These are phyloP conservation scores for Gopherus flavomarginatus DNA, from an alignment of 2,113 vertebrate species.

Conservation along the genomic window DNA sequence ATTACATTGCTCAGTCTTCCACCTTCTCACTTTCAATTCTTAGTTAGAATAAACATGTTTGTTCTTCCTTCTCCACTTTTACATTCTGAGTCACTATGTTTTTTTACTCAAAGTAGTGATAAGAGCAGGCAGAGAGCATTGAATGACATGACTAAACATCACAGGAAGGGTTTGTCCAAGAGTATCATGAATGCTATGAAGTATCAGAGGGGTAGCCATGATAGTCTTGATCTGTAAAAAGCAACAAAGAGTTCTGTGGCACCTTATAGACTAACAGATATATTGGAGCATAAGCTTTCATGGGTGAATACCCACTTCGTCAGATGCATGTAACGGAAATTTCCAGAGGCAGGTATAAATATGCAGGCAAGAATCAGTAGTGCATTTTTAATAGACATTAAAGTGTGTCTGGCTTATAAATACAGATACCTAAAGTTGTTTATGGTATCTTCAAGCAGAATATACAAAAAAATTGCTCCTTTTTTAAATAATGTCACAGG, in stretches of 20 bases:
- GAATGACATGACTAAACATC: neutral
- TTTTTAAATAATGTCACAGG: neutral
- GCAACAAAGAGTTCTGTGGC: too few relatives aligned
- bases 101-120: neutral
- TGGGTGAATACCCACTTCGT: too few relatives aligned
- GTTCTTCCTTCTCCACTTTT: neutral
- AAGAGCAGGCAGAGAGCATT: neutral
- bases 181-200: neutral
- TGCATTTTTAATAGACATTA: neutral
- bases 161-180: neutral
- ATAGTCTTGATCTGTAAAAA: too few relatives aligned
- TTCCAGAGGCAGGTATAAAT: too few relatives aligned
- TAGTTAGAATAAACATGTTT: neutral
- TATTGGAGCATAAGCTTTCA: too few relatives aligned
- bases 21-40: neutral
- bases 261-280: too few relatives aligned
- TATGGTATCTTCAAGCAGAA: neutral
- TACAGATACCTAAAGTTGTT: neutral
- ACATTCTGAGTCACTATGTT: neutral
- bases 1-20: neutral
- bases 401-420: neutral
- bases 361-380: too few relatives aligned
- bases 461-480: neutral
- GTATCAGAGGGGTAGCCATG: too few relatives aligned
- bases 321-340: too few relatives aligned